phyloP scores from a whole-genome alignment of 2,113 vertebrate genomes.

The Eurypyga helias region DNA sequence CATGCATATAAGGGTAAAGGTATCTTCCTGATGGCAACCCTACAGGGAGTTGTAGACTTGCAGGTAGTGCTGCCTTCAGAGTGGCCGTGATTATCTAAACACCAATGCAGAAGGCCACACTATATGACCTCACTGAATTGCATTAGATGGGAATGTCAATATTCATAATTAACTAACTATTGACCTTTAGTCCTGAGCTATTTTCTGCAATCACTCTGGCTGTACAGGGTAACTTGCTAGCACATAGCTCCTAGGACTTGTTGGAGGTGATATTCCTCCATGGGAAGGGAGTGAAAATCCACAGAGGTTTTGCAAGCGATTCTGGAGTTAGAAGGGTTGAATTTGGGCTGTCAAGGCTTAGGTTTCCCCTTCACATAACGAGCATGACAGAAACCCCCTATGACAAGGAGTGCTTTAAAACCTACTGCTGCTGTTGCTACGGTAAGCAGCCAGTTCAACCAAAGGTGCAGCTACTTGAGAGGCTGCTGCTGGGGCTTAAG shows the following conservation, averaged over 20 bases:
- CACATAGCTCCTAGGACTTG: not conserved
- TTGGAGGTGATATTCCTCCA: not conserved
- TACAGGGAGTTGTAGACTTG: not conserved
- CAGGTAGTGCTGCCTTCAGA: not conserved
- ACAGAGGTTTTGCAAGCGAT: not conserved
- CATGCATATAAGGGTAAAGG: not conserved
- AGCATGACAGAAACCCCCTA: not conserved
- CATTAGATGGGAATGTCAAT: slow-evolving; percentile 27
- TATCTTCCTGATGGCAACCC: not conserved
- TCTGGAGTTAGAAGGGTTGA: not conserved
- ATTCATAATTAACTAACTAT: not conserved
- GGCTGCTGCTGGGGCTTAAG: not conserved
- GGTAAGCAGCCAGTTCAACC: not conserved
- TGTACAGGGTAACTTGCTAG: not conserved
- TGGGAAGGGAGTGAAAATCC: rapidly evolving
- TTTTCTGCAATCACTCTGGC: not conserved
- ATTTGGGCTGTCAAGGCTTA: not conserved
- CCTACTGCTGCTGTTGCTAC: not conserved
- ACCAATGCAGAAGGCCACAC: not conserved
- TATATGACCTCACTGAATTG: slow-evolving; percentile 8
- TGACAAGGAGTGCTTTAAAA: not conserved
- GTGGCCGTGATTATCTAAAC: not conserved
- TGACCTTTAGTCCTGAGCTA: slow-evolving; percentile 16
- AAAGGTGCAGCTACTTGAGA: not conserved
- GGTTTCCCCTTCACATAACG: not conserved